A percentile compares a stretch with the other conserved stretches of the same genome.
Conservation (phyloP, 2,888 invertebrate genomes). For the Oegoconia quadripuncta region DNA sequence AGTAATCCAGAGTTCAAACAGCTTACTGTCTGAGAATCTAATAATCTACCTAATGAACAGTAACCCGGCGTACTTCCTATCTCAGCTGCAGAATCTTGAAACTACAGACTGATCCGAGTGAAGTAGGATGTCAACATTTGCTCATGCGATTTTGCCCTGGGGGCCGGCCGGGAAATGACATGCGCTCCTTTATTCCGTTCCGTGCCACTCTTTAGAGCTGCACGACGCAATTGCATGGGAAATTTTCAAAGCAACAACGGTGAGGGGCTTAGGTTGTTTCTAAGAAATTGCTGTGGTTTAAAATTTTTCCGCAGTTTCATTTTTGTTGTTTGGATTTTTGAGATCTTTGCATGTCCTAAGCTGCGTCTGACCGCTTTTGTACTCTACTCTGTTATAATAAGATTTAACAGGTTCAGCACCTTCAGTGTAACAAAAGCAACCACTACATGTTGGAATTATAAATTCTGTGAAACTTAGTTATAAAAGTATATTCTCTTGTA, state of each 20-base stretch:
- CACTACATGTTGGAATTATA: no score
- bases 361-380: no score
- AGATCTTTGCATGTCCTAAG: neutral
- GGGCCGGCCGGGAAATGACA: slow-evolving; percentile 59
- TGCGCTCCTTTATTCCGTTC: slow-evolving; percentile 48
- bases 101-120: slow-evolving; percentile 32
- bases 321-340: neutral
- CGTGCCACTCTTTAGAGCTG: slow-evolving; percentile 36
- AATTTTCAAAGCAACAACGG: slow-evolving; percentile 39
- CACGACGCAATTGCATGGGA: slow-evolving; percentile 49
- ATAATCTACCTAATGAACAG: neutral
- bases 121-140: slow-evolving; percentile 68
- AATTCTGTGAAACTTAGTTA: no score
- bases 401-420: no score
- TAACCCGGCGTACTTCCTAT: neutral
- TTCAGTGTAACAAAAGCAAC: no score
- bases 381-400: no score
- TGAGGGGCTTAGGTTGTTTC: slow-evolving; percentile 16
- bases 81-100: neutral
- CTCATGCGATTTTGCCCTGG: slow-evolving; percentile 52
- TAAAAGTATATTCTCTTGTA: no score
- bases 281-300: slow-evolving; percentile 6
- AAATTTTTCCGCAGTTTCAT: neutral
- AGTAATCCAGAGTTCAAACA: neutral
- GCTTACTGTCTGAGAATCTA: neutral